Evolutionary conservation across 2,797 vertebrate species (phyloP), one percentile per base, ranked within the genome.

Genomic region (Bradypodion pumilum): DNA sequence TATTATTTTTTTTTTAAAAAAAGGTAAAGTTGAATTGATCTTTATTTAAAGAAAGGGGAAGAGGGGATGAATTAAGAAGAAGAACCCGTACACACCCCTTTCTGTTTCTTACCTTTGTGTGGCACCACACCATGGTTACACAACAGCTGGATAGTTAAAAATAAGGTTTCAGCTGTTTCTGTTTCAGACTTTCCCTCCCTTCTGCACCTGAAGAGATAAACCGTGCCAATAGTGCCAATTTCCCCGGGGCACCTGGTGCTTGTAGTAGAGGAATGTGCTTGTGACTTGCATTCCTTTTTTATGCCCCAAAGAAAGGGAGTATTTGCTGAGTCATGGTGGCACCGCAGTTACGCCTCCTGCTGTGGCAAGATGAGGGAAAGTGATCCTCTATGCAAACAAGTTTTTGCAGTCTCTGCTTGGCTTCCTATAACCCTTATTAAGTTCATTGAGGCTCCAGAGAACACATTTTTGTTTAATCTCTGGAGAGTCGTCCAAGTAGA

Each of bases 301-400:
- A 5, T 37, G n/a, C 21, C 72, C 16, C 4, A 60, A 78, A 72
- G 37, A 66, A 65, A 74, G 44, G 27, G 35, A 37, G 46, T 29
- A 83, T 9, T n/a, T 63, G 84, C 84, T 85, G 84, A 81, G 27
- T 85, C 84, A 85, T 25, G 2, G 52, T 85, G 79, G 74, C 76
- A 44, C 23, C 5, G 32, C 63, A 9, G 3, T 16, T 19, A 32
- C 7, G 9, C 10, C 21, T n/a, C 19, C 10, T 69, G 3, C 37
- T 52, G 23, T 12, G 29, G 37, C 29, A 19, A 25, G 21, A 25
- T 23, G 35, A 76, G 5, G 6, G 21, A 29, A 37, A 32, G 29
- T 21, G 56, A 80, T 81, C 49, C 27, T 8, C 10, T 40, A 16
- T 19, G 29, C 74, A 77, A 81, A 81, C 65, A 77, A 84, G 52